Base-by-base conservation (phyloP, 2,888 invertebrate genomes). In the Amphipyra tragopoginis region DNA sequence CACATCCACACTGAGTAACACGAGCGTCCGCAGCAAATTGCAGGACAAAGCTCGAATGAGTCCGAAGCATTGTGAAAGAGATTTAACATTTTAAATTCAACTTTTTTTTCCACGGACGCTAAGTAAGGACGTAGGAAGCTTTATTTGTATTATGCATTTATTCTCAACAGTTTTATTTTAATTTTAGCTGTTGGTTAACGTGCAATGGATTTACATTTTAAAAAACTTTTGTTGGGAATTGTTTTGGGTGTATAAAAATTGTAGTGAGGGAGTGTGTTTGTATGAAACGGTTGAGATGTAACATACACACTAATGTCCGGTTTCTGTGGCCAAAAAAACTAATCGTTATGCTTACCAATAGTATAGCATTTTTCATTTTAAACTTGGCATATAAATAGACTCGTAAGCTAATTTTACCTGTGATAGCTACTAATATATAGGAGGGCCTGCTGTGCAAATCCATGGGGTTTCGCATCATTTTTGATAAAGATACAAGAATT, bases 101-200 rank as follows among this genome's bases (percentile, higher is more conserved):
- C 26, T 13, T 54, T 67, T 72, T 70, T 66, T 40, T 39, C 34
- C 21, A 29, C 49, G 36, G 40, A 64, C 54, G 57, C 64, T 58
- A 72, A 70, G 50, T 58, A 72, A 70, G 50, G 48, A 56, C 51
- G 21, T 38, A 29, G 54, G 40, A 48, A 45, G 55, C 51, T 66
- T 59, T 58, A 57, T 66, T 65, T 59, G 53, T 15, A 53, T 60
- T 63, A 52, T 65, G 53, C 48, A 34, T 70, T 73, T 59, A 49
- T 54, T 70, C 57, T 42, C 7, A 53, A 44, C n/a, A 21, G 64
- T 62, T 63, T 61, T 53, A 65, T 65, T 60, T 57, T 47, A 48
- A 53, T 53, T 42, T 53, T 50, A 53, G 50, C 44, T 21, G 50
- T 49, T 54, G 15, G 54, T 39, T 40, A 34, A 52, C 39, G 49